Conservation (phyloP, 1,140 invertebrate species). For the Hypothenemus hampei region DNA sequence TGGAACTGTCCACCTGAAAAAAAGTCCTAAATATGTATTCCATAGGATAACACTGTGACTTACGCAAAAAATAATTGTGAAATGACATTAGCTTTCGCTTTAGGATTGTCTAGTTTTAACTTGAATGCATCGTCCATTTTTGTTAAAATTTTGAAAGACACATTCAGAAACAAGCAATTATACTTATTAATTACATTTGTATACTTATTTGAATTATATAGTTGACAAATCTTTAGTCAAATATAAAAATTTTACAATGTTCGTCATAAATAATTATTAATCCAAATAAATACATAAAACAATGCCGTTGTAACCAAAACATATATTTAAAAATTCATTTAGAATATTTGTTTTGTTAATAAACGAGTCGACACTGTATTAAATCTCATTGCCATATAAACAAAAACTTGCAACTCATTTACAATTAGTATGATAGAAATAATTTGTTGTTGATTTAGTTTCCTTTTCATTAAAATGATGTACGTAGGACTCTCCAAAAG, state of each 20-base stretch:
- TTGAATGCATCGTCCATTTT: constrained; percentile 33
- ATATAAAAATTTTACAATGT: neutral
- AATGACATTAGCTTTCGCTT: constrained; percentile 30
- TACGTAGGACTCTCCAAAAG: too few relatives aligned
- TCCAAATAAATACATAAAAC: neutral
- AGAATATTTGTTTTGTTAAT: too few relatives aligned
- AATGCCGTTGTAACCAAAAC: neutral
- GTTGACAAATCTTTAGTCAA: neutral
- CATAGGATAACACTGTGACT: constrained; percentile 12
- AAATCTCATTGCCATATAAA: too few relatives aligned
- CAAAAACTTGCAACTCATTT: too few relatives aligned
- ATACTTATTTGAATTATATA: neutral
- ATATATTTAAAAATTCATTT: too few relatives aligned
- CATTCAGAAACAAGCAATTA: neutral
- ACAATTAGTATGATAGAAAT: too few relatives aligned
- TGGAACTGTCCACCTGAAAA: constrained; percentile 39
- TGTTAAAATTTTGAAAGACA: neutral
- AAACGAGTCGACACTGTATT: too few relatives aligned
- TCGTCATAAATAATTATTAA: neutral
- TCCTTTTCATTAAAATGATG: too few relatives aligned
- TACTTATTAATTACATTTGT: too few relatives aligned
- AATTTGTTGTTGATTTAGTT: too few relatives aligned
- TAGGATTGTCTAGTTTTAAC: constrained; percentile 34
- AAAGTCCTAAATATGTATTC: too few relatives aligned
- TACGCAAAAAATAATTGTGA: constrained; percentile 37